These are phyloP conservation scores for Montipora capricornis DNA, from an alignment of 64 coral and sea anemone species.

Conservation along the genomic window DNA sequence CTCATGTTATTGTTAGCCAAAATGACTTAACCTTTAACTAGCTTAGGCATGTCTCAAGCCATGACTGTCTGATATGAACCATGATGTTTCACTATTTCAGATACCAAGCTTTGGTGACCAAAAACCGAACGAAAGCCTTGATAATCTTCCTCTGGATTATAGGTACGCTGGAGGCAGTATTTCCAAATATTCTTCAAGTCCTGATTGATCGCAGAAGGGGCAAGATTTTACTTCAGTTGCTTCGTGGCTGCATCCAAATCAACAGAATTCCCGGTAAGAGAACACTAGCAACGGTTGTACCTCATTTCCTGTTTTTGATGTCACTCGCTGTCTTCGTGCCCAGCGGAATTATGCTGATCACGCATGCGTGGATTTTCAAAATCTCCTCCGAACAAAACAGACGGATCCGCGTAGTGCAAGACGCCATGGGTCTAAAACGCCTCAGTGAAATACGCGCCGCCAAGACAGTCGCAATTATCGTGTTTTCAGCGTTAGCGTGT, in stretches of 20 bases:
- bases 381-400: background rate
- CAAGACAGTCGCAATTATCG: background rate
- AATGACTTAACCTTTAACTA: no score
- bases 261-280: background rate
- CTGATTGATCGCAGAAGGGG: background rate
- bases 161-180: background rate
- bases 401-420: background rate
- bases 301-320: constrained; percentile 17
- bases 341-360: constrained; percentile 32
- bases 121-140: no score
- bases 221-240: background rate
- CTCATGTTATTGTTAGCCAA: no score
- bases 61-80: background rate
- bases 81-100: background rate
- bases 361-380: constrained; percentile 31
- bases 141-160: background rate
- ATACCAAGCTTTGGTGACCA: background rate
- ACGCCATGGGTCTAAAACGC: constrained; percentile 9
- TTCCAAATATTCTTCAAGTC: background rate
- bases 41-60: no score
- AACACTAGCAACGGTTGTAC: background rate
- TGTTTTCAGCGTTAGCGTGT: constrained; percentile 31
- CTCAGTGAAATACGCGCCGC: constrained; percentile 48
- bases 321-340: background rate
- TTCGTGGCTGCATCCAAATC: constrained; percentile 13